Conservation (phyloP, 2,888 invertebrate genomes). For the Lamproptera curius region DNA sequence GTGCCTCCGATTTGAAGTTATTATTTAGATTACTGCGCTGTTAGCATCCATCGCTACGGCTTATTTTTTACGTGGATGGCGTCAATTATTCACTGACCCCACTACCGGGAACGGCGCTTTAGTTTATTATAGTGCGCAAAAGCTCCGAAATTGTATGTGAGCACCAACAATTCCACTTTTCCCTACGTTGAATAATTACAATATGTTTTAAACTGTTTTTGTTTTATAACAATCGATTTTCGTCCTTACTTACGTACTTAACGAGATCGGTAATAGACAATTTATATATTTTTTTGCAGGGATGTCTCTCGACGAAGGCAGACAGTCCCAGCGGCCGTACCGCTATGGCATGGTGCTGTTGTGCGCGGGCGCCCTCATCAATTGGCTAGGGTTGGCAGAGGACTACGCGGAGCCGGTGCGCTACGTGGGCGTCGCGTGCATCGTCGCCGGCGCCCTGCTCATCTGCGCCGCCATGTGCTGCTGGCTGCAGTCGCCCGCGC, state of each 20-base stretch:
- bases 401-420: slow-evolving; percentile 85
- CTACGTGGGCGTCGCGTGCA: slow-evolving; percentile 85
- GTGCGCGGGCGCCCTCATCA: slow-evolving; percentile 84
- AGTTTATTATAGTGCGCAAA: neutral
- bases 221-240: neutral
- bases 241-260: neutral
- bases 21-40: slow-evolving; percentile 12
- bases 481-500: slow-evolving; percentile 80
- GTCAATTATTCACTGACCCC: slow-evolving; percentile 6
- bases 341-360: slow-evolving; percentile 85
- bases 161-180: neutral
- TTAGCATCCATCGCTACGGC: slow-evolving; percentile 3
- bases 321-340: slow-evolving; percentile 84
- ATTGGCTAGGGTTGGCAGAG: slow-evolving; percentile 85
- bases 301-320: slow-evolving; percentile 82
- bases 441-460: slow-evolving; percentile 84
- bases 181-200: neutral
- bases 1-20: slow-evolving; percentile 19
- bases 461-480: slow-evolving; percentile 87
- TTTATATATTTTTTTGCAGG: slow-evolving; percentile 48
- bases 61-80: slow-evolving; percentile 9
- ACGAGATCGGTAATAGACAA: neutral
- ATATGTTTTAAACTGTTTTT: neutral
- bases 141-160: neutral
- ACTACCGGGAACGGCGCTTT: neutral